phyloP scores from a whole-genome alignment of 2,888 invertebrate species.

The Mantis religiosa region DNA sequence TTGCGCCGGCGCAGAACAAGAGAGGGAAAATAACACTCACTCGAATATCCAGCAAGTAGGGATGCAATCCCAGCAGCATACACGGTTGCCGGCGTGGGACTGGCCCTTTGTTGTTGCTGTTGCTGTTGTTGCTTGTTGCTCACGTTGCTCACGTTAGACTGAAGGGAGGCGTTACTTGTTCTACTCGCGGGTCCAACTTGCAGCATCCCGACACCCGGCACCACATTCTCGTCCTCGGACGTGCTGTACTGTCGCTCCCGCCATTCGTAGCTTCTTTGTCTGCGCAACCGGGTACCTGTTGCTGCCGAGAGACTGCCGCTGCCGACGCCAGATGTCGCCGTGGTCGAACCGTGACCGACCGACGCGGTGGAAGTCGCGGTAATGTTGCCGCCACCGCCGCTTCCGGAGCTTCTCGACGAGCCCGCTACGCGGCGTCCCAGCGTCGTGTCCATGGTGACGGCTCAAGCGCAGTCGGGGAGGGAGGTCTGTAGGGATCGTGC shows the following conservation, averaged over 20 bases:
- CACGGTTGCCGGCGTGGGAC: conserved; percentile 29
- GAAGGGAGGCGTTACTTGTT: conserved; percentile 21
- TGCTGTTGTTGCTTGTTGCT: conserved; percentile 6
- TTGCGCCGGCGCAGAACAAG: not conserved
- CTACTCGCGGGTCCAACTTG: not conserved
- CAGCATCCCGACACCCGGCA: not conserved
- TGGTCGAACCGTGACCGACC: conserved; percentile 10
- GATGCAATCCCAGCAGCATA: conserved; percentile 32
- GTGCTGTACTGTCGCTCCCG: conserved; percentile 33
- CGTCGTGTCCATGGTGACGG: conserved; percentile 22
- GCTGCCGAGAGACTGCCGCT: conserved; percentile 23
- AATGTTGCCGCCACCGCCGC: not conserved
- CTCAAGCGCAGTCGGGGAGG: conserved; percentile 7
- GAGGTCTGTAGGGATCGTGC: not conserved
- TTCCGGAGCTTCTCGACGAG: conserved; percentile 10
- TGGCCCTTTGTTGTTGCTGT: conserved; percentile 18
- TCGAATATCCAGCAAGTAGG: conserved; percentile 32
- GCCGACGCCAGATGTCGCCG: conserved; percentile 14
- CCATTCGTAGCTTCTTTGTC: conserved; percentile 33
- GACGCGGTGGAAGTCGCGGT: not conserved
- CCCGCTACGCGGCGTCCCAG: conserved; percentile 25
- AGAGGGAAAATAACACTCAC: conserved; percentile 22
- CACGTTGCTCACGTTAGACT: not conserved
- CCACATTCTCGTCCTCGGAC: conserved; percentile 31
- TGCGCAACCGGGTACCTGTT: conserved; percentile 26